phyloP scores from a whole-genome alignment of 2,888 invertebrate species.

The Drosophila austrosaltans region DNA sequence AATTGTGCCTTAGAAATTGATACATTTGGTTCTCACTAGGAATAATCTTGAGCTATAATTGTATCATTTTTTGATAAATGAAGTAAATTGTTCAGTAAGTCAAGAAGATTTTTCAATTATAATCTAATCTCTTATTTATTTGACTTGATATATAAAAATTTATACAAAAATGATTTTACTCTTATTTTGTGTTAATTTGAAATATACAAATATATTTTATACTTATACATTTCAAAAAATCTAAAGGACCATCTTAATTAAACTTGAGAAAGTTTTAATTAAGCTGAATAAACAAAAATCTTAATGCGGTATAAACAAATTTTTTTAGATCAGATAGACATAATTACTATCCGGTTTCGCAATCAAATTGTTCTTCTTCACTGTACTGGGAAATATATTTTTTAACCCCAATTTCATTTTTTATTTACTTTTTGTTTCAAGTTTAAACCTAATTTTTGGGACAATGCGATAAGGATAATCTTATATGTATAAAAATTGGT shows the following conservation, averaged over 20 bases:
- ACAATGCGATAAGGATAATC: constrained; percentile 9
- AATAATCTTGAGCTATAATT: too few relatives aligned
- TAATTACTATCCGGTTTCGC: background rate
- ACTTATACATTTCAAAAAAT: too few relatives aligned
- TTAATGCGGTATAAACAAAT: background rate
- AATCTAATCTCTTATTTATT: too few relatives aligned
- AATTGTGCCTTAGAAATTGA: background rate
- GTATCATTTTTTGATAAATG: too few relatives aligned
- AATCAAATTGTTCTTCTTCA: background rate
- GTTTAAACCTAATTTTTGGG: background rate
- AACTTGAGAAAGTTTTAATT: background rate
- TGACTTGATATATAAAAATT: too few relatives aligned
- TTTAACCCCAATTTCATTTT: background rate
- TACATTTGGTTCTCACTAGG: background rate
- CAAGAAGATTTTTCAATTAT: too few relatives aligned
- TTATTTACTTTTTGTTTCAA: constrained; percentile 9
- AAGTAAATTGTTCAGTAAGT: too few relatives aligned
- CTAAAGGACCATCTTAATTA: too few relatives aligned
- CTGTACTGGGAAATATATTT: background rate
- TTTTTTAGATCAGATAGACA: background rate
- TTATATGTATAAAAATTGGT: constrained; percentile 8
- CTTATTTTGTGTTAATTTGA: too few relatives aligned
- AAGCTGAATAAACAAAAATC: background rate
- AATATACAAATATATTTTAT: too few relatives aligned
- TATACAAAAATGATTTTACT: too few relatives aligned